Base-by-base conservation (phyloP, 2,888 invertebrate genomes). In the Leucoma salicis region DNA sequence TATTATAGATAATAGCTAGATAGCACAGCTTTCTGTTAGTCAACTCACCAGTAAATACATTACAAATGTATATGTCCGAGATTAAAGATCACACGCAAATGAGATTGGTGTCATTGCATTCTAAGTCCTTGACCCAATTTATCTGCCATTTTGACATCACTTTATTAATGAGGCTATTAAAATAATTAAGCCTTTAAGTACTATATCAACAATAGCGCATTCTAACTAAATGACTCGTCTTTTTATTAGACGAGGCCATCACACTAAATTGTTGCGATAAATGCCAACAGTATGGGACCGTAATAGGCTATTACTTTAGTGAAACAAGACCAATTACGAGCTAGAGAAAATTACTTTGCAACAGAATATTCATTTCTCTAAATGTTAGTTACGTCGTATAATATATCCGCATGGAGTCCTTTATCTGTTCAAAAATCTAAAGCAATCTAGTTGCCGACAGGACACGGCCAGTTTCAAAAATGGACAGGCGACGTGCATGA, bases 271-370 rank as follows among this genome's bases (percentile, higher is more conserved):
- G 45, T 52, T 49, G 27, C 42, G 43, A 49, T 35, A 63, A 47
- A 36, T 39, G 36, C 28, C 41, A 35, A 39, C 33, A 39, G 33
- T 50, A 46, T 44, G 25, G 32, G 36, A 40, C 41, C 38, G 39
- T 69, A 65, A 69, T 58, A 58, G 56, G 29, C 59, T 56, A 65
- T 62, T 66, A 62, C 54, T 66, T 57, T 57, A 53, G 49, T 55
- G 47, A 63, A 66, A 71, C 60, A 63, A 68, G 61, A 61, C 57
- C 74, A 70, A 74, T 78, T 76, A 75, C 64, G 52, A 52, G 55
- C 49, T 57, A 63, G 57, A 65, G 62, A 63, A 63, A 70, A 66
- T 70, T 66, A 62, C 56, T 39, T 43, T 42, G 40, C 51, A 57
- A 57, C 57, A 73, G 65, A 71, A 63, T 57, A 49, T 21, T 45